Base-by-base conservation (phyloP, 2,113 vertebrate species). In the Neopipo cinnamomea region DNA sequence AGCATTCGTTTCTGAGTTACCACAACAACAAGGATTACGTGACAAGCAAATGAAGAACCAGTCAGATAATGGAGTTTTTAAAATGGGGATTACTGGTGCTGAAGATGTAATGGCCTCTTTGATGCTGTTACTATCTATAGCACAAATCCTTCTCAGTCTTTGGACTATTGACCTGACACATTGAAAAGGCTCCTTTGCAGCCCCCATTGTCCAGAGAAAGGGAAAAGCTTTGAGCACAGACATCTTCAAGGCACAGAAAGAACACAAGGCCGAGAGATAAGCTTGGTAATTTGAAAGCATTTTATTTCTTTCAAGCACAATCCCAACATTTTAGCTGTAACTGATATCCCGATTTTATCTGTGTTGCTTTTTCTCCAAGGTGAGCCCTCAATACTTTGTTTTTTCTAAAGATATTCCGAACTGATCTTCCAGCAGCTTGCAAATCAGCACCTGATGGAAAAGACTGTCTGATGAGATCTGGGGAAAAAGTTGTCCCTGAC, bases 21-120 rank as follows among this genome's bases (percentile, higher is more conserved):
- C 81, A 86, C 94, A 94, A 95, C 90, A 81, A 66, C 85, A 87
- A 67, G 88, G 92, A 94, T 96, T 97, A 96, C 11, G 81, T 95
- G 96, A 97, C 94, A 96, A 92, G 71, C 86, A 95, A 95, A 97
- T 79, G 91, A 91, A 96, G 88, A 95, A 80, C 85, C 75, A 56
- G 82, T 88, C 88, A 92, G 96, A 95, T 95, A 97, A 97, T 95
- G 89, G 95, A 92, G 90, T 89, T 96, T 94, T 95, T 80, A 58
- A 87, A 96, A 85, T 77, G 91, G 85, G 88, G 80, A 94, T 96
- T 97, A 97, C 70, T 93, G 85, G 53, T 93, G 84, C 92, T 88
- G 91, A 91, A 92, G 88, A 91, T 89, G 86, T 80, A 89, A 93
- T 96, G 95, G 93, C 50, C 62, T 89, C 91, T 96, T 96, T 93